These are phyloP conservation scores for Rhabdophis nuchalis DNA, from an alignment of 2,797 vertebrate species.

Conservation along the genomic window DNA sequence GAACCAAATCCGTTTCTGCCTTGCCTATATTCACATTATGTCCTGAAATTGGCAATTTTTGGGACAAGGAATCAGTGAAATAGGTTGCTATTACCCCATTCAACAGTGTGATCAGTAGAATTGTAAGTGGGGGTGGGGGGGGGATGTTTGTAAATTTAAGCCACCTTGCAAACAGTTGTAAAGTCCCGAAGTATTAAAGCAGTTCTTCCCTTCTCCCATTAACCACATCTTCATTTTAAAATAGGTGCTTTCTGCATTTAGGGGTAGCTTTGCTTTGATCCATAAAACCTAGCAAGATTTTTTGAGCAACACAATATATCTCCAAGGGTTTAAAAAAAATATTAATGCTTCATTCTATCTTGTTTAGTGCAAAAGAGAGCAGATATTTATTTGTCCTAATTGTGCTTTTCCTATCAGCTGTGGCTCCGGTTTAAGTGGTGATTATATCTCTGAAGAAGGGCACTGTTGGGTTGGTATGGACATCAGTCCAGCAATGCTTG, in stretches of 20 bases:
- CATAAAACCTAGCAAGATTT: background rate
- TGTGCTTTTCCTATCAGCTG: conserved; percentile 72
- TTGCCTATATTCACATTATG: background rate
- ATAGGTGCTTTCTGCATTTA: background rate
- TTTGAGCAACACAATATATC: too few species aligned
- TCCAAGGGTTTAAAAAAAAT: background rate
- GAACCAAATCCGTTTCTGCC: background rate
- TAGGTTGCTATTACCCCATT: background rate
- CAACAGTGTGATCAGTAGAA: background rate
- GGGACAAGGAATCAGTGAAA: background rate
- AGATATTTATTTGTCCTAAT: background rate
- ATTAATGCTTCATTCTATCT: background rate
- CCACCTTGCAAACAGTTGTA: background rate
- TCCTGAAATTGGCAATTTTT: background rate
- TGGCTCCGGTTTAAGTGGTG: conserved; percentile 92
- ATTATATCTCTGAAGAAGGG: conserved; percentile 84
- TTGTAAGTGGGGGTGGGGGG: background rate
- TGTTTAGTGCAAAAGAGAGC: background rate
- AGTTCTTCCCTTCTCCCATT: background rate
- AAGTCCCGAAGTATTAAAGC: background rate
- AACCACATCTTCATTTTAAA: background rate
- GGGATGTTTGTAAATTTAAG: background rate
- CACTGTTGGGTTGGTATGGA: conserved; percentile 93
- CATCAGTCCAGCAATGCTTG: conserved; percentile 92
- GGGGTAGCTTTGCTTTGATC: background rate